phyloP scores from a whole-genome alignment of 2,888 invertebrate genomes.

The Diarsia brunnea region DNA sequence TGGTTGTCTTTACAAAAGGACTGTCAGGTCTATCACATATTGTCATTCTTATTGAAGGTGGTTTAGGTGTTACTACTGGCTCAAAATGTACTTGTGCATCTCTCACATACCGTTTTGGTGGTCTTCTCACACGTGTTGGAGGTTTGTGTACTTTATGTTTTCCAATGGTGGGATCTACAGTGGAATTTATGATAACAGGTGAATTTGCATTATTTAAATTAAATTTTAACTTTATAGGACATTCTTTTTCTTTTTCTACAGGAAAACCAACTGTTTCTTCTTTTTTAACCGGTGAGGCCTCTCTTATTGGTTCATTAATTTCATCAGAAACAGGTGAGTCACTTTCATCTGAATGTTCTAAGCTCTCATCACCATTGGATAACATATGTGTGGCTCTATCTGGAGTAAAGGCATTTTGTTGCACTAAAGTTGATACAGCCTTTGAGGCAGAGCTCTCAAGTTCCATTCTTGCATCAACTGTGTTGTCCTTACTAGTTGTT shows the following conservation, averaged over 20 bases:
- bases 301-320: constrained; percentile 68
- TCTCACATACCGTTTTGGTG: constrained; percentile 87
- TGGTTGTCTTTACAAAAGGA: constrained; percentile 87
- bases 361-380: constrained; percentile 83
- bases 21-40: constrained; percentile 89
- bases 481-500: constrained; percentile 77
- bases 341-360: constrained; percentile 82
- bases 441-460: constrained; percentile 76
- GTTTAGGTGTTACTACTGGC: constrained; percentile 71
- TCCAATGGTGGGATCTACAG: constrained; percentile 87
- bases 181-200: constrained; percentile 88
- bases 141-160: constrained; percentile 83
- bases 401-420: constrained; percentile 68
- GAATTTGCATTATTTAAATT: constrained; percentile 88
- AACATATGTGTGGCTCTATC: constrained; percentile 68
- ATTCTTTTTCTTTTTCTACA: constrained; percentile 81
- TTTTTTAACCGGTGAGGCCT: constrained; percentile 66
- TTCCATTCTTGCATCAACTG: constrained; percentile 79
- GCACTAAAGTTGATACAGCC: constrained; percentile 72
- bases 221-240: constrained; percentile 87
- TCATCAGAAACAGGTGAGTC: constrained; percentile 79
- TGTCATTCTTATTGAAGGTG: constrained; percentile 88
- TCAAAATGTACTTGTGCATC: constrained; percentile 69
- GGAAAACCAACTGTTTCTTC: constrained; percentile 72
- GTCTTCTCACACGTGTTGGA: constrained; percentile 82